Evolutionary conservation across 2,888 invertebrate species (phyloP).

Genomic region (Tetranychus piercei): DNA sequence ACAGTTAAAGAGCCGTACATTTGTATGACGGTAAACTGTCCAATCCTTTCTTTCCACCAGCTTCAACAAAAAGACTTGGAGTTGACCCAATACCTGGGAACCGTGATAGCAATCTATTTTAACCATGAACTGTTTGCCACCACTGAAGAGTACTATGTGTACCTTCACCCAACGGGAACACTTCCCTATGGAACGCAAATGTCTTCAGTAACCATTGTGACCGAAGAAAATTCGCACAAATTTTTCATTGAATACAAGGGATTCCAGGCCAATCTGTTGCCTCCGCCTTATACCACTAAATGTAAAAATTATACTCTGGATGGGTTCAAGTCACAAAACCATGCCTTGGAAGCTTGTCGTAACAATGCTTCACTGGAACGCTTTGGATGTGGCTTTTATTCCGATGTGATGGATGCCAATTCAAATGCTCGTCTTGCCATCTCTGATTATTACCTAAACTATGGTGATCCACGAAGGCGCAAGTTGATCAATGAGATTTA

Average conservation of each 20-base stretch:
- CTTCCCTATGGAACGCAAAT: not conserved
- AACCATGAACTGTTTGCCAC: not conserved
- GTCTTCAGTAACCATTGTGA: slow-evolving; percentile 7
- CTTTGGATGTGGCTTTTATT: slow-evolving; percentile 6
- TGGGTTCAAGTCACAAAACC: not conserved
- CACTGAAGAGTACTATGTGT: slow-evolving; percentile 5
- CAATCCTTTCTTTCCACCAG: not conserved
- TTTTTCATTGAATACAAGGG: slow-evolving; percentile 5
- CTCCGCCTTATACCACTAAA: not conserved
- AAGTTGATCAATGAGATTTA: slow-evolving; percentile 8
- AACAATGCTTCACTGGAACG: not conserved
- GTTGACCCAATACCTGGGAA: not conserved
- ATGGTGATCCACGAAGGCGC: not conserved
- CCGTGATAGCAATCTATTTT: not conserved
- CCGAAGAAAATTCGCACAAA: not conserved
- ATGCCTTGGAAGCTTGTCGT: not conserved
- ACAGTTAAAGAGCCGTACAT: not conserved
- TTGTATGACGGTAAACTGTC: not conserved
- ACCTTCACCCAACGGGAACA: not conserved
- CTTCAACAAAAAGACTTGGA: slow-evolving; percentile 5
- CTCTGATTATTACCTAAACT: not conserved
- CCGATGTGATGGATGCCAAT: not conserved
- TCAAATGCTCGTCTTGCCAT: not conserved
- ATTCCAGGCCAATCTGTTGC: not conserved
- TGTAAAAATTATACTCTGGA: slow-evolving; percentile 4